A percentile compares a stretch with the other conserved stretches of the same genome.
Conservation (phyloP, 2,797 vertebrate species). For the Schizopygopsis pylzovi region DNA sequence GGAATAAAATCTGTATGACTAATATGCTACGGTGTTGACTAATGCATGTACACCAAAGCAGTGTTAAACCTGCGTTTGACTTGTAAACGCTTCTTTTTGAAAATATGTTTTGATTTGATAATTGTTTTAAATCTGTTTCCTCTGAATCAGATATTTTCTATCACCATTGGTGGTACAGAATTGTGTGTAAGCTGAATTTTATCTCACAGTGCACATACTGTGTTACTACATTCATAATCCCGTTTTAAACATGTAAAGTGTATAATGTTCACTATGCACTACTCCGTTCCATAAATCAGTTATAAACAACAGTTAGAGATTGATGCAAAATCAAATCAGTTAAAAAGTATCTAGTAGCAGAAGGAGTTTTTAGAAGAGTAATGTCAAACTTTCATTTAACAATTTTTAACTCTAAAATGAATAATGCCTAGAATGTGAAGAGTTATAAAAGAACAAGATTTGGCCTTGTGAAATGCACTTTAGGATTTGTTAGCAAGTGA, state of each 20-base stretch:
- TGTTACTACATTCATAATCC: slow-evolving; percentile 16
- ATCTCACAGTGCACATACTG: slow-evolving; percentile 9
- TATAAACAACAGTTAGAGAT: slow-evolving; percentile 24
- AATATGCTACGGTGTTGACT: slow-evolving; percentile 34
- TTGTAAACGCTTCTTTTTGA: slow-evolving; percentile 19
- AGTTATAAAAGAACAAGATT: slow-evolving; percentile 32
- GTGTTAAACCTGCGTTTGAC: slow-evolving; percentile 49
- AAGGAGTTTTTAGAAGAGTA: slow-evolving; percentile 10
- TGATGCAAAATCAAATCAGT: not conserved
- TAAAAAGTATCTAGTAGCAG: not conserved
- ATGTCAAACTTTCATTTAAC: slow-evolving; percentile 29
- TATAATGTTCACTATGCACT: slow-evolving; percentile 36
- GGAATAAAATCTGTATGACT: slow-evolving; percentile 27
- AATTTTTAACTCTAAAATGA: slow-evolving; percentile 7
- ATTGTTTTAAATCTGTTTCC: slow-evolving; percentile 12
- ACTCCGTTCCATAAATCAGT: not conserved
- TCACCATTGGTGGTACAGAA: slow-evolving; percentile 28
- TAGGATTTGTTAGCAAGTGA: slow-evolving; percentile 55
- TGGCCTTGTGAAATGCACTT: slow-evolving; percentile 64
- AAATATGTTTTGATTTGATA: slow-evolving; percentile 1
- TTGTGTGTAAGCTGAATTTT: slow-evolving; percentile 16
- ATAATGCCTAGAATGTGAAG: slow-evolving; percentile 34
- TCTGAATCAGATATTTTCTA: slow-evolving; percentile 11
- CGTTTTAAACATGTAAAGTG: slow-evolving; percentile 7
- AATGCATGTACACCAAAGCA: slow-evolving; percentile 52